These are phyloP conservation scores for Lutjanus argentimaculatus DNA, from an alignment of 2,797 vertebrate genomes.

Conservation along the genomic window DNA sequence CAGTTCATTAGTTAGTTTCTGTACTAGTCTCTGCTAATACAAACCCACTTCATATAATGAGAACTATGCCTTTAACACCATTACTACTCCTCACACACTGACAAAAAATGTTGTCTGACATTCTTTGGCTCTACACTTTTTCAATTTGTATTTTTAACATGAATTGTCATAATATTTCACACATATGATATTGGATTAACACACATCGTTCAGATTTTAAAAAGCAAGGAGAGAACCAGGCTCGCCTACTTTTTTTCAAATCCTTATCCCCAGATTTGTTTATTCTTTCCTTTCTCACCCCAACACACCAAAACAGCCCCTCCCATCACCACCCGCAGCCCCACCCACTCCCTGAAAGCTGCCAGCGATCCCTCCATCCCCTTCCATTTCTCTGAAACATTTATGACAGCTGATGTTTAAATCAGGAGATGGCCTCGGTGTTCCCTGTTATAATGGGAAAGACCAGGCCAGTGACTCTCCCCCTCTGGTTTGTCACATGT, in stretches of 20 bases:
- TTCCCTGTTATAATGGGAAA: conserved; percentile 64
- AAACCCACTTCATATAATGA: no score
- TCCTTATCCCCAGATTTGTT: conserved; percentile 9
- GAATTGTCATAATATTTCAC: no score
- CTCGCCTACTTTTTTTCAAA: background rate
- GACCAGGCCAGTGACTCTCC: conserved; percentile 38
- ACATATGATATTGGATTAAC: no score
- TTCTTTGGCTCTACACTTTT: no score
- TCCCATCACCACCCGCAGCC: conserved; percentile 7
- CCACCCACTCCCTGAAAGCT: conserved; percentile 39
- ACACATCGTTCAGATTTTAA: no score
- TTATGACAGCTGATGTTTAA: conserved; percentile 85
- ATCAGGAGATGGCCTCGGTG: conserved; percentile 76
- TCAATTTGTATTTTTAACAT: no score
- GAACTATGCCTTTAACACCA: no score
- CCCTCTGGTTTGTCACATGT: conserved; percentile 29
- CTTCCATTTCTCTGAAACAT: conserved; percentile 81
- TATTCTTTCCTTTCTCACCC: background rate
- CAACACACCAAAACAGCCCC: conserved; percentile 28
- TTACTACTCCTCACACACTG: no score
- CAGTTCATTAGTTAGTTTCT: no score
- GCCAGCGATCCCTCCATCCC: conserved; percentile 58
- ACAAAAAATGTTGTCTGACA: no score
- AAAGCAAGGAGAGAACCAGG: no score
- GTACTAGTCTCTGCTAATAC: no score